These are phyloP conservation scores for Falco berigora DNA, from an alignment of 2,797 vertebrate species.

Conservation along the genomic window DNA sequence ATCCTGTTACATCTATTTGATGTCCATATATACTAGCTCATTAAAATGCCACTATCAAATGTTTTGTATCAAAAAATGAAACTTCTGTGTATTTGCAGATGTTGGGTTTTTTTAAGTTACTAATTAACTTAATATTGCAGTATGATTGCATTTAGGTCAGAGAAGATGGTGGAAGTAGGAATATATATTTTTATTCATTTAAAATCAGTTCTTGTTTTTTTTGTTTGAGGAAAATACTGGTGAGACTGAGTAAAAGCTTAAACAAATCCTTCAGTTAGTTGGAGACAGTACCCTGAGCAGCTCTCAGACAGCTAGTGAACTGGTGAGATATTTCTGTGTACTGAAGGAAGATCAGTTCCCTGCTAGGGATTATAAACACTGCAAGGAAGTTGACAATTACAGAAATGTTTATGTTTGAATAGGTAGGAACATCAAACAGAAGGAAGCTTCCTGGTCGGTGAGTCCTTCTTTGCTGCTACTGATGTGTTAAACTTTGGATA, in stretches of 20 bases:
- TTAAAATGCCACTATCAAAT: neutral
- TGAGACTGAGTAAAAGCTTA: neutral
- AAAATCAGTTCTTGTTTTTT: neutral
- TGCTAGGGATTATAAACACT: neutral
- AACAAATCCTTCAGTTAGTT: neutral
- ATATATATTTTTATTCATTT: neutral
- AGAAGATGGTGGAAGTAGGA: neutral
- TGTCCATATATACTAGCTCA: neutral
- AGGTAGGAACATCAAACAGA: neutral
- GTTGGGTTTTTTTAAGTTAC: neutral
- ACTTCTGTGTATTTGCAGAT: neutral
- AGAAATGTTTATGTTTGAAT: neutral
- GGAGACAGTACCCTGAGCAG: rapidly evolving
- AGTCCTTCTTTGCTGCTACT: neutral
- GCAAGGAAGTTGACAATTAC: neutral
- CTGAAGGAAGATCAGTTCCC: neutral
- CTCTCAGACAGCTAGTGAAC: neutral
- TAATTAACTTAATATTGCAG: neutral
- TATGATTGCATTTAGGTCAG: neutral
- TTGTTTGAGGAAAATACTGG: neutral
- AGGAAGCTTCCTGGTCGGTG: neutral
- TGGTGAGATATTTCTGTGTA: neutral
- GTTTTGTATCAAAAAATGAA: neutral
- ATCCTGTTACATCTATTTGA: neutral
- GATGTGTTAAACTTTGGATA: neutral